Percentiles rank a stretch among this genome's conserved stretches.
These are phyloP conservation scores for Perizoma flavofasciatum DNA, from an alignment of 2,888 invertebrate species.

Conservation along the genomic window DNA sequence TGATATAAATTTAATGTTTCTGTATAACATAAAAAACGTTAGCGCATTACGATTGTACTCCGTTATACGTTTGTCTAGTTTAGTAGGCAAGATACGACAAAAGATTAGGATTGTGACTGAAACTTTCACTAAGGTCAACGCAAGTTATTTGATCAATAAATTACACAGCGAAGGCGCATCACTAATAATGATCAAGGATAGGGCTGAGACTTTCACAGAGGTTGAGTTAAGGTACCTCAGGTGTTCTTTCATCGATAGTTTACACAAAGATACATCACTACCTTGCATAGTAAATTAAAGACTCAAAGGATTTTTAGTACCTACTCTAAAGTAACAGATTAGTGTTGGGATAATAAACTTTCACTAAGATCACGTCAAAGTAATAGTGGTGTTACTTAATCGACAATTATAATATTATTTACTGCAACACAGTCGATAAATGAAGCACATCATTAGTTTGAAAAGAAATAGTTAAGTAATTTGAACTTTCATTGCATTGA, in stretches of 20 bases:
- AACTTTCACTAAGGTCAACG: conserved; percentile 14
- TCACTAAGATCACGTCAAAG: background rate
- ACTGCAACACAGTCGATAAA: background rate
- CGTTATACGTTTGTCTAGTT: no score
- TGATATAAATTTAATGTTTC: no score
- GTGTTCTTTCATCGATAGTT: conserved; percentile 11
- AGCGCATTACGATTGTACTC: no score
- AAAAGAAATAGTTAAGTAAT: background rate
- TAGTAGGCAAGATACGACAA: background rate
- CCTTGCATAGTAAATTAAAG: no score
- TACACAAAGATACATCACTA: no score
- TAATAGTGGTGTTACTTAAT: conserved; percentile 3
- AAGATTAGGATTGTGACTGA: background rate
- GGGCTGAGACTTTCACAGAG: conserved; percentile 64
- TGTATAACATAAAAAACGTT: no score
- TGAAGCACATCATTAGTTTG: background rate
- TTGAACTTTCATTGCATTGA: background rate
- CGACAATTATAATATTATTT: background rate
- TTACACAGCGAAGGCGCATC: conserved; percentile 42
- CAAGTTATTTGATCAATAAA: conserved; percentile 13
- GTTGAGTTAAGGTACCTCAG: conserved; percentile 47
- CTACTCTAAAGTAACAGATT: background rate
- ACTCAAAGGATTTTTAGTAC: no score
- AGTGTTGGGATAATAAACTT: background rate
- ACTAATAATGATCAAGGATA: conserved; percentile 47